phyloP scores from a whole-genome alignment of 2,888 invertebrate species.

The Hirtodrosophila duncani region DNA sequence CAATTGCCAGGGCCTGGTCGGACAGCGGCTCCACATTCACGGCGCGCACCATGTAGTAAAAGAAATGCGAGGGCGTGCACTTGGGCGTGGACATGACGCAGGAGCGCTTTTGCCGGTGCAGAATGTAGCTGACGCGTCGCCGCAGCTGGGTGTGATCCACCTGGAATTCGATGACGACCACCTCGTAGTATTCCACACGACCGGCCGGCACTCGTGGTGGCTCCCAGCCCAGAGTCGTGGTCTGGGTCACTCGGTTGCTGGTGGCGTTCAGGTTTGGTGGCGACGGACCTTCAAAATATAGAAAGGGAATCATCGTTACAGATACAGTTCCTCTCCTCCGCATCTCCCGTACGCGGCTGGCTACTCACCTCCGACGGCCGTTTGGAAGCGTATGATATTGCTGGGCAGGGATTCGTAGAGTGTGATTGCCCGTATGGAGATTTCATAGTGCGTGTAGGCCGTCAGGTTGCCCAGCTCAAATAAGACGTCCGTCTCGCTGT shows the following conservation, averaged over 20 bases:
- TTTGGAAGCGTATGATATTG: constrained; percentile 80
- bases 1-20: background rate
- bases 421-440: constrained; percentile 86
- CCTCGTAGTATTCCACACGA: constrained; percentile 81
- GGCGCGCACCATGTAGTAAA: constrained; percentile 67
- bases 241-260: constrained; percentile 37
- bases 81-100: constrained; percentile 41
- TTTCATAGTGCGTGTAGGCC: constrained; percentile 84
- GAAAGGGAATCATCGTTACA: background rate
- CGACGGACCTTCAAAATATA: constrained; percentile 62
- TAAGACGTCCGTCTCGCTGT: constrained; percentile 45
- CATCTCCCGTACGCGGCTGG: background rate
- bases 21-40: constrained; percentile 64
- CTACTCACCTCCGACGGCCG: constrained; percentile 81
- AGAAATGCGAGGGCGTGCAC: constrained; percentile 39
- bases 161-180: constrained; percentile 67
- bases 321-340: too few species aligned
- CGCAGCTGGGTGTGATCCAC: constrained; percentile 48
- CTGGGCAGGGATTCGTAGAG: constrained; percentile 82
- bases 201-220: constrained; percentile 80
- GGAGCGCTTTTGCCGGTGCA: constrained; percentile 31
- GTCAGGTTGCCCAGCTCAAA: constrained; percentile 77
- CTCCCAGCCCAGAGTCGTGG: constrained; percentile 78
- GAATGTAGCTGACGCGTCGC: constrained; percentile 46
- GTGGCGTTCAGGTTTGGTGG: constrained; percentile 33